These are phyloP conservation scores for Drosophila nigromelanica DNA, from an alignment of 1,140 invertebrate genomes.

Conservation along the genomic window DNA sequence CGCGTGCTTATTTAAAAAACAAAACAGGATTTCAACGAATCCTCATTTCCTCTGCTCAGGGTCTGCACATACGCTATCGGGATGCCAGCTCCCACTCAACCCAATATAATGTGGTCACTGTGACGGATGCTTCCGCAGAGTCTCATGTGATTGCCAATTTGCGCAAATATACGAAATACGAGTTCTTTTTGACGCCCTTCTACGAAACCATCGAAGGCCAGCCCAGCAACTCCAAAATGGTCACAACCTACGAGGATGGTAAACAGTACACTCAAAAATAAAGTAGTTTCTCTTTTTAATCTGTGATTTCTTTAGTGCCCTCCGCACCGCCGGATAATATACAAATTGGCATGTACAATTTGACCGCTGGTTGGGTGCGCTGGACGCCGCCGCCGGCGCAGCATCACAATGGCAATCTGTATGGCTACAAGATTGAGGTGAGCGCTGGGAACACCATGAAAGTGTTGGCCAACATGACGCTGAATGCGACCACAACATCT, in stretches of 20 bases:
- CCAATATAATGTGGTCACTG: slow-evolving; percentile 89
- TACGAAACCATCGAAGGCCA: slow-evolving; percentile 92
- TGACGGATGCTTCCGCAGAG: slow-evolving; percentile 87
- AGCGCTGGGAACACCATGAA: slow-evolving; percentile 84
- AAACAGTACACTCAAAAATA: slow-evolving; percentile 47
- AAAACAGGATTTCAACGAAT: slow-evolving; percentile 62
- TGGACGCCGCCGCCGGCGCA: slow-evolving; percentile 92
- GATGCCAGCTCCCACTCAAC: slow-evolving; percentile 88
- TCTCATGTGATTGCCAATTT: slow-evolving; percentile 89
- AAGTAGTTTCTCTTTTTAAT: not conserved
- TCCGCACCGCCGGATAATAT: slow-evolving; percentile 93
- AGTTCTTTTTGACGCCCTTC: slow-evolving; percentile 95
- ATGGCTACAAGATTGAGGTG: slow-evolving; percentile 90
- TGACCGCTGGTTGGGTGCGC: slow-evolving; percentile 89
- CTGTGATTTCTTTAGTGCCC: slow-evolving; percentile 85
- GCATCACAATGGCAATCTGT: slow-evolving; percentile 92
- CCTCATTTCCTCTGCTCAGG: slow-evolving; percentile 84
- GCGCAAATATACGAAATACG: slow-evolving; percentile 93
- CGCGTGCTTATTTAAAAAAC: slow-evolving; percentile 79
- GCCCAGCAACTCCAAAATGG: slow-evolving; percentile 90
- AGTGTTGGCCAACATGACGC: slow-evolving; percentile 88
- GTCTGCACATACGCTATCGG: slow-evolving; percentile 96
- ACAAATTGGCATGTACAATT: slow-evolving; percentile 92
- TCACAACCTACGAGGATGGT: slow-evolving; percentile 89
- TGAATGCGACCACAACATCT: slow-evolving; percentile 90